Evolutionary conservation across 2,797 vertebrate genomes (phyloP).

Genomic region (Garrulus glandarius): DNA sequence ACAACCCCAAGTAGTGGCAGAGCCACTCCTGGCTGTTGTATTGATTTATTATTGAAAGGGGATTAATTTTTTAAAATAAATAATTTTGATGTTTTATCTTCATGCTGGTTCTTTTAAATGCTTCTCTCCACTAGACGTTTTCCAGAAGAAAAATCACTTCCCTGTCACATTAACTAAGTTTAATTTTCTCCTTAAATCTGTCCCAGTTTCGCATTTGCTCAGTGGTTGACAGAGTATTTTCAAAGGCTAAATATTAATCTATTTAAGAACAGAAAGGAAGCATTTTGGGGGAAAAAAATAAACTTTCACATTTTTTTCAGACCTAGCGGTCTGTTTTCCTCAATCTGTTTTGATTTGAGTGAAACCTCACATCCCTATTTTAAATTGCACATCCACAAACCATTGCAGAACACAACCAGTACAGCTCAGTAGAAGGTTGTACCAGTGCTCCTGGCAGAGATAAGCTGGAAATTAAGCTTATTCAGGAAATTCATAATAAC

Average conservation of each 20-base stretch:
- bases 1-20: neutral
- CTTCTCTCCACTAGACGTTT: neutral
- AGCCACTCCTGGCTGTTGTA: neutral
- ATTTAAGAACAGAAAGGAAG: neutral
- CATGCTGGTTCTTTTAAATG: neutral
- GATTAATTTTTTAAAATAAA: neutral
- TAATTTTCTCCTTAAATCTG: neutral
- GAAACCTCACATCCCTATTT: neutral
- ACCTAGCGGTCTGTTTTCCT: neutral
- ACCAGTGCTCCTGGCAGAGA: neutral
- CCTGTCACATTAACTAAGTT: neutral
- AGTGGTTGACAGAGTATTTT: neutral
- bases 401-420: neutral
- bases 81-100: neutral
- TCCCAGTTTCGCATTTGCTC: neutral
- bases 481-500: neutral
- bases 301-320: neutral
- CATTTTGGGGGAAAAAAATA: fast-evolving
- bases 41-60: neutral
- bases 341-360: neutral
- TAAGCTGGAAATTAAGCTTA: neutral
- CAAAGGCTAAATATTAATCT: neutral
- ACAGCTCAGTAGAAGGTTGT: neutral
- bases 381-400: neutral
- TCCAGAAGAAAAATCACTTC: neutral